These are phyloP conservation scores for Diorhabda sublineata DNA, from an alignment of 1,140 invertebrate species.

Conservation along the genomic window DNA sequence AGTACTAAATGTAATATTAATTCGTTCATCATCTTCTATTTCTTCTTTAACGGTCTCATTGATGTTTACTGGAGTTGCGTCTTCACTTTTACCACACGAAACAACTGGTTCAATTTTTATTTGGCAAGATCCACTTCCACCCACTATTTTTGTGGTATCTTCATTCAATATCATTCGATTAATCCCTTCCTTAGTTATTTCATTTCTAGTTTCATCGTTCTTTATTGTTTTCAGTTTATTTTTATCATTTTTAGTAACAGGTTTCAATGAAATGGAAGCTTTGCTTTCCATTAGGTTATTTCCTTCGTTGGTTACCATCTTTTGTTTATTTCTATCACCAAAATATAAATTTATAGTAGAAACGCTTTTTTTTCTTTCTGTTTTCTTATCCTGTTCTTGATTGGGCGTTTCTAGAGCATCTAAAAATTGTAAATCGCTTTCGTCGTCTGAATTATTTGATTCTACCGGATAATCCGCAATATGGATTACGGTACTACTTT, in stretches of 20 bases:
- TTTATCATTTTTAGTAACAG: background rate
- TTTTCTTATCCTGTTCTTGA: background rate
- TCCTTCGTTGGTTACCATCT: background rate
- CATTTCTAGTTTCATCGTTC: background rate
- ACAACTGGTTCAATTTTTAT: background rate
- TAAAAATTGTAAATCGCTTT: conserved; percentile 35
- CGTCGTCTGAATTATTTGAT: conserved; percentile 13
- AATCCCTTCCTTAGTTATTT: background rate
- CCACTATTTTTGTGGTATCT: too few relatives aligned
- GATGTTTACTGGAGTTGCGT: background rate
- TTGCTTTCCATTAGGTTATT: conserved; percentile 23
- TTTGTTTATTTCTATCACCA: background rate
- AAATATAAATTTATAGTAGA: conserved; percentile 24
- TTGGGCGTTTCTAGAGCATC: conserved; percentile 47
- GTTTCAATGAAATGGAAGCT: conserved; percentile 16
- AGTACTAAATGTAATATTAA: too few relatives aligned
- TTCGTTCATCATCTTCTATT: background rate
- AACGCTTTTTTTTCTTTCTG: conserved; percentile 20
- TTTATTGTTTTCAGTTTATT: background rate
- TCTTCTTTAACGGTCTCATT: background rate
- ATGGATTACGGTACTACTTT: conserved; percentile 45
- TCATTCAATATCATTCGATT: background rate
- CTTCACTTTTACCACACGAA: background rate
- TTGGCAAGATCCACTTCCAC: background rate
- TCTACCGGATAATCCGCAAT: conserved; percentile 30